A percentile compares a stretch with the other conserved stretches of the same genome.
These are phyloP conservation scores for Cheirogaleus medius DNA, from an alignment of 2,113 vertebrate genomes.

Conservation along the genomic window DNA sequence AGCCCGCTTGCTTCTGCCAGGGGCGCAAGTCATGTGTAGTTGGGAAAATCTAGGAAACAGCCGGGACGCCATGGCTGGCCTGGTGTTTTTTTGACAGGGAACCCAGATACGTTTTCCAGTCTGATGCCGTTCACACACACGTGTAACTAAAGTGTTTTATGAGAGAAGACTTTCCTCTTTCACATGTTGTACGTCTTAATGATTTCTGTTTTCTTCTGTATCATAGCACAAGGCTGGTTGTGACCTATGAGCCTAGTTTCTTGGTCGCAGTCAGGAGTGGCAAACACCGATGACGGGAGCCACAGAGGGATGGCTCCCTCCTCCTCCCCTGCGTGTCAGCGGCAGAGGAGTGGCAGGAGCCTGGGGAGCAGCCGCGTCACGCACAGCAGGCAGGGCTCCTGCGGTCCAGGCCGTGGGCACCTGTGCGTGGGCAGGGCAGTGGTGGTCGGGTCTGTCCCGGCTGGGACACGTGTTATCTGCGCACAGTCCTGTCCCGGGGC, in stretches of 20 bases:
- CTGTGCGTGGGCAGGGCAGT: not conserved
- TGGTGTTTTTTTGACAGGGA: not conserved
- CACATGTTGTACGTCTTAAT: rapidly evolving
- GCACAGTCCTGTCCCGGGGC: rapidly evolving
- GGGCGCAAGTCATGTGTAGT: rapidly evolving
- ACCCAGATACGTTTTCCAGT: not conserved
- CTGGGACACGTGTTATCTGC: not conserved
- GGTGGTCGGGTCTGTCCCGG: not conserved
- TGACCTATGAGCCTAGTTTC: not conserved
- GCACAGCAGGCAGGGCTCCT: not conserved
- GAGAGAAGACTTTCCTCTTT: not conserved
- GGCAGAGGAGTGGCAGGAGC: not conserved
- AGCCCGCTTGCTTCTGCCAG: not conserved
- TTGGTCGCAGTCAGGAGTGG: rapidly evolving
- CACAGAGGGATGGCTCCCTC: rapidly evolving
- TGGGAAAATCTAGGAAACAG: not conserved
- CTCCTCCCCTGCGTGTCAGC: not conserved
- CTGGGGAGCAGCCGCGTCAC: not conserved
- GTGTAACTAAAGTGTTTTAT: not conserved
- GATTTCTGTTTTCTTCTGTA: not conserved
- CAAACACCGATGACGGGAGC: not conserved
- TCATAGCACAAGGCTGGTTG: not conserved
- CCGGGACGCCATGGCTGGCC: not conserved
- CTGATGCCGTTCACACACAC: rapidly evolving
- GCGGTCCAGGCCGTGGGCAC: not conserved